phyloP scores from a whole-genome alignment of 2,888 invertebrate species.

The Emmelina monodactyla region DNA sequence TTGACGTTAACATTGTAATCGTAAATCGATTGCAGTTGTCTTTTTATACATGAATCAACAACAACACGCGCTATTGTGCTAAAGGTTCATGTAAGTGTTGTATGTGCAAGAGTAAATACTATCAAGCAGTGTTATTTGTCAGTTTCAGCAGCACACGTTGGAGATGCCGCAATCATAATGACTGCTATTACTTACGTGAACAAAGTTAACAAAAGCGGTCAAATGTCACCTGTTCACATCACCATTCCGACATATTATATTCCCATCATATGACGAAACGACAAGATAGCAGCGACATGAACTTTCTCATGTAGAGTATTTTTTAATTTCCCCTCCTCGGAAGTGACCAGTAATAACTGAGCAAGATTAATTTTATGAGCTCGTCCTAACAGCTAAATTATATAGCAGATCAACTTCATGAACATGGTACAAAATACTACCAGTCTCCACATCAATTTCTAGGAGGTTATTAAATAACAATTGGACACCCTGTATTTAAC shows the following conservation, averaged over 20 bases:
- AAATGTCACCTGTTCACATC: background rate
- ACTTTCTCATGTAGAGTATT: background rate
- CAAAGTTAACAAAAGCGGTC: background rate
- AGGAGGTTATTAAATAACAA: conserved; percentile 22
- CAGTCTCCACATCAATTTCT: conserved; percentile 13
- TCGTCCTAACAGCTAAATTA: conserved; percentile 21
- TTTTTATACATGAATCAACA: background rate
- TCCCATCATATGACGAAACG: background rate
- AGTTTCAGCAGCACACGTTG: too few species aligned
- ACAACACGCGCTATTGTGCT: too few species aligned
- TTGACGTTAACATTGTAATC: conserved; percentile 30
- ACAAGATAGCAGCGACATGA: background rate
- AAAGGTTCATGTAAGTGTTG: too few species aligned
- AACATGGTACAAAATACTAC: background rate
- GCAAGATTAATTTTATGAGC: conserved; percentile 20
- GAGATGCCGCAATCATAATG: background rate
- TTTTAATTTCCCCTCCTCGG: background rate
- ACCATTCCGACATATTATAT: background rate
- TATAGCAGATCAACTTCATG: conserved; percentile 8
- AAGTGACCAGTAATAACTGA: background rate
- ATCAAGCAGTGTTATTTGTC: too few species aligned
- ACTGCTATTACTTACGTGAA: background rate
- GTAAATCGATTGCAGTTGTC: background rate
- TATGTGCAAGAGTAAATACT: too few species aligned
- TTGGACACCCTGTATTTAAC: conserved; percentile 16